Evolutionary conservation across 2,888 invertebrate genomes (phyloP).

Genomic region (Drosophila neonasuta): DNA sequence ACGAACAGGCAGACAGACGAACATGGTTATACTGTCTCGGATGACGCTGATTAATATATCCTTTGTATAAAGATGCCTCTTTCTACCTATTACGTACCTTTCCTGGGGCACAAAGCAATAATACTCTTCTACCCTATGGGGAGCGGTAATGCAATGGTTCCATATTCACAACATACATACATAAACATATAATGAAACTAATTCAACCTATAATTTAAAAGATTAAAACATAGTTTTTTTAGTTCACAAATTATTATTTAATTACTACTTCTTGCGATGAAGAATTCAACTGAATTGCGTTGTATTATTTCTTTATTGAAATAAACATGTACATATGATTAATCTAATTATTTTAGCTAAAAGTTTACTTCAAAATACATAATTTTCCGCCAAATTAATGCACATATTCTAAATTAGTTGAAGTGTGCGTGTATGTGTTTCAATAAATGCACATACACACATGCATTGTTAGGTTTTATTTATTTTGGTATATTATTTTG

Average conservation of each 20-base stretch:
- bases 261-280: not conserved
- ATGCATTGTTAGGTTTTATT: constrained; percentile 15
- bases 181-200: not conserved
- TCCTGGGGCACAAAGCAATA: too few relatives aligned
- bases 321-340: constrained; percentile 31
- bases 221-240: not conserved
- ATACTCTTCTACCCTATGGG: too few relatives aligned
- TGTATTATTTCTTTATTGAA: constrained; percentile 12
- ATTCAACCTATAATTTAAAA: not conserved
- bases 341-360: constrained; percentile 42
- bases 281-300: constrained; percentile 24
- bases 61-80: too few relatives aligned
- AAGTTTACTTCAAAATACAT: constrained; percentile 37
- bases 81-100: too few relatives aligned
- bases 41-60: too few relatives aligned
- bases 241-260: not conserved
- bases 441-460: constrained; percentile 23
- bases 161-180: too few relatives aligned
- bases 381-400: not conserved
- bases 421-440: constrained; percentile 4
- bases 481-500: constrained; percentile 43
- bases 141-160: too few relatives aligned
- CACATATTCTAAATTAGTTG: constrained; percentile 4
- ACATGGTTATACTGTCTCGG: too few relatives aligned
- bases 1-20: too few relatives aligned